Evolutionary conservation across 2,888 invertebrate species (phyloP).

Genomic region (Heterodera filipjevi): DNA sequence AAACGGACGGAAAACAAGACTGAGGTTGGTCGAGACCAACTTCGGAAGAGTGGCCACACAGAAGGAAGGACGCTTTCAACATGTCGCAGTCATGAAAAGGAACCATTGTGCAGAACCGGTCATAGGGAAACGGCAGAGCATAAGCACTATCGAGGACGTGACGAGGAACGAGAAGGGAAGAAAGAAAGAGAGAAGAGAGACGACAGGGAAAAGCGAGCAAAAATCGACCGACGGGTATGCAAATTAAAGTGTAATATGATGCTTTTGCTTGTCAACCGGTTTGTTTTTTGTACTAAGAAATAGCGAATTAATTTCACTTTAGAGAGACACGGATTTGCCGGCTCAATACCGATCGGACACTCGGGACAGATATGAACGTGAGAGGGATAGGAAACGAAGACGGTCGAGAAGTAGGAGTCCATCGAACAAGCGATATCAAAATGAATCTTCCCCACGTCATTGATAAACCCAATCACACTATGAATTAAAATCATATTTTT

Average conservation of each 20-base stretch:
- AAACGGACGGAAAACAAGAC: not conserved
- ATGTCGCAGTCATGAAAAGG: not conserved
- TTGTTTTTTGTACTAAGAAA: too few relatives aligned
- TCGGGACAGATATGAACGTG: conserved; percentile 13
- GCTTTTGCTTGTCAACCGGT: too few relatives aligned
- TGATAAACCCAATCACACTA: not conserved
- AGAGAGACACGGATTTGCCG: conserved; percentile 5
- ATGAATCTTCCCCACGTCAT: not conserved
- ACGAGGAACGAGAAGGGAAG: not conserved
- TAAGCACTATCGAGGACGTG: not conserved
- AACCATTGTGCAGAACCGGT: not conserved
- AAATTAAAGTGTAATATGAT: not conserved
- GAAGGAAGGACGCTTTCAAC: not conserved
- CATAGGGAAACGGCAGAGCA: not conserved
- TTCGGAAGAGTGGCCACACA: not conserved
- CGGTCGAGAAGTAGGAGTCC: conserved; percentile 25
- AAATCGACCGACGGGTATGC: not conserved
- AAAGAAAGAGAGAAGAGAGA: conserved; percentile 13
- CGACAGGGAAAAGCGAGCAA: not conserved
- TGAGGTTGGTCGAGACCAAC: not conserved
- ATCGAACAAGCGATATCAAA: not conserved
- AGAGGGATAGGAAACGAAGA: conserved; percentile 1
- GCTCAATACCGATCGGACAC: not conserved
- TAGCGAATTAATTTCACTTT: too few relatives aligned
- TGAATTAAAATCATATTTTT: not conserved